Evolutionary conservation across 2,888 invertebrate species (phyloP), one percentile per base, ranked within the genome.

Genomic region (Gastrophysa polygoni): DNA sequence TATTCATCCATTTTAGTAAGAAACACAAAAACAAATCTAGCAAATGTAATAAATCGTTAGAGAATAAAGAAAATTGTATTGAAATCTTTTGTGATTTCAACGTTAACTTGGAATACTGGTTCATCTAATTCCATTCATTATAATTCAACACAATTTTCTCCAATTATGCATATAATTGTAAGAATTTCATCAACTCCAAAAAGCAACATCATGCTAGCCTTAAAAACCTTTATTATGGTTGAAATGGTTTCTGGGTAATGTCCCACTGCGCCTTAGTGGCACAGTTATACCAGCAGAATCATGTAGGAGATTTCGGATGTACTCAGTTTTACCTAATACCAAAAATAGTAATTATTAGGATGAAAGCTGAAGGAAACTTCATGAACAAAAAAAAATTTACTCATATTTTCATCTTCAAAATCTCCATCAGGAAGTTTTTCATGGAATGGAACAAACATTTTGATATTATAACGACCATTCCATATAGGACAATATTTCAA

Each of bases 221-320:
- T 49, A 17, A 61, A 51, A 68, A 80, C 81, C 80, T 78, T 80
- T 81, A 57, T 76, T 75, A 68, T 80, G 80, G 70, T 78, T 78
- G 69, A 79, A 80, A 71, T 80, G 80, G 71, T 80, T 81, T 65
- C 81, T 74, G 21, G 81, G 81, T 10, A 75, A 72, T 14, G 77
- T 77, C 18, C 78, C 79, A 59, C 73, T 78, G 44, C 75, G 72
- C 59, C 81, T 72, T 58, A 81, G 68, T 7, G 81, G 81, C 52
- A 79, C 79, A 16, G 81, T 81, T 51, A 81, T 81, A 67, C 79
- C 79, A 47, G 81, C 81, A 2, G 80, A 80, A 68, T 81, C 81
- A 64, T 81, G 81, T 52, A 81, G 73, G 34, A 81, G 72, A 68
- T 81, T 81, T 59, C 80, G 74, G 60, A 81, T 81, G 69, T 81